A percentile compares a stretch with the other conserved stretches of the same genome.
phyloP scores from a whole-genome alignment of 1,140 invertebrate genomes.

The Bilobella aurantiaca region DNA sequence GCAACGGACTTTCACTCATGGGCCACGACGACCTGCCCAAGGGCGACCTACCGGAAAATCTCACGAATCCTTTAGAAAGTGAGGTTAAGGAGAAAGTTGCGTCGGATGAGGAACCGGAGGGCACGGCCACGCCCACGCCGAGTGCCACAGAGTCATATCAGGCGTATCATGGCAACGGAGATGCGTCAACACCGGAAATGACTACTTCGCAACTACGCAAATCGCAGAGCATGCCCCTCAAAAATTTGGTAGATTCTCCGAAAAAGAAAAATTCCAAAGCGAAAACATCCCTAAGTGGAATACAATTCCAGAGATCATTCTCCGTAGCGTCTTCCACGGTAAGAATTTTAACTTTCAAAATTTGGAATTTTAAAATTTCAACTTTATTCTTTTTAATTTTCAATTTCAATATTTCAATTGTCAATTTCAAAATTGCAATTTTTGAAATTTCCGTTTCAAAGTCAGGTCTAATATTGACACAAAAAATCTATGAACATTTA shows the following conservation, averaged over 20 bases:
- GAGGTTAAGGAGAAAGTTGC: not conserved
- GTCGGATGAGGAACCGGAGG: not conserved
- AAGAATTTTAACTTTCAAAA: conserved; percentile 17
- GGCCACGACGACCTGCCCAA: conserved; percentile 14
- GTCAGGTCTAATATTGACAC: too few relatives aligned
- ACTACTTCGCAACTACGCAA: conserved; percentile 16
- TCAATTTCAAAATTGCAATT: too few relatives aligned
- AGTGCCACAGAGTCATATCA: not conserved
- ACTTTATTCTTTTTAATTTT: too few relatives aligned
- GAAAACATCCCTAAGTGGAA: conserved; percentile 13
- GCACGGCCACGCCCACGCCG: not conserved
- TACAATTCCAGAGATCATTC: conserved; percentile 30
- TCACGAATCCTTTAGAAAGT: not conserved
- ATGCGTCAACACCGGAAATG: not conserved
- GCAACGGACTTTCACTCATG: conserved; percentile 24
- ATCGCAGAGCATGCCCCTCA: conserved; percentile 29
- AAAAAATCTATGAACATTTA: too few relatives aligned
- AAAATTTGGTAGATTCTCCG: conserved; percentile 1
- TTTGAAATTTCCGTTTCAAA: too few relatives aligned
- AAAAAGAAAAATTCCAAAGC: conserved; percentile 12
- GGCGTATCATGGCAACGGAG: not conserved
- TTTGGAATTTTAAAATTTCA: too few relatives aligned
- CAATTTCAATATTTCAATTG: too few relatives aligned
- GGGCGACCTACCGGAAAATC: not conserved
- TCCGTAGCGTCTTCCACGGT: conserved; percentile 30